phyloP scores from a whole-genome alignment of 2,888 invertebrate genomes.

The Hirudinaria manillensis region DNA sequence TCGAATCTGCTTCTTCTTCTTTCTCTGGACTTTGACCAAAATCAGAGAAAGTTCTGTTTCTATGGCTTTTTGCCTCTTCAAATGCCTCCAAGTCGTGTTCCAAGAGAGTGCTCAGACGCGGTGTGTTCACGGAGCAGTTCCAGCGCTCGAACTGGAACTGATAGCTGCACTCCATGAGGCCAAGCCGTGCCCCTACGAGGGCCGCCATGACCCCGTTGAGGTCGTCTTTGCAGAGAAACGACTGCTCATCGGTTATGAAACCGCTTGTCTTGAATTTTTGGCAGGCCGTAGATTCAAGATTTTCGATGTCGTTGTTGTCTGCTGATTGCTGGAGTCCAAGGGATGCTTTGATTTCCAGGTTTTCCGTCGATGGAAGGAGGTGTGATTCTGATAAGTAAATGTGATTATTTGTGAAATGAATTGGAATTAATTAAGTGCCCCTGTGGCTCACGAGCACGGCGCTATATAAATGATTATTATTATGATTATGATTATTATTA shows the following conservation, averaged over 20 bases:
- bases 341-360: too few species aligned
- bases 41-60: too few species aligned
- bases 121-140: conserved; percentile 57
- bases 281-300: neutral
- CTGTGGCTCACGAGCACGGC: neutral
- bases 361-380: neutral
- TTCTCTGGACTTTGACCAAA: too few species aligned
- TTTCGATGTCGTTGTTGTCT: neutral
- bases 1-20: too few species aligned
- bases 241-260: conserved; percentile 46
- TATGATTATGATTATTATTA: neutral
- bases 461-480: neutral
- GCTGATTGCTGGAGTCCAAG: neutral
- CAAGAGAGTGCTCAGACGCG: too few species aligned
- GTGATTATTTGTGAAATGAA: neutral
- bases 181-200: conserved; percentile 58
- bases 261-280: conserved; percentile 14
- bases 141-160: conserved; percentile 60
- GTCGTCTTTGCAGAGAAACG: conserved; percentile 56
- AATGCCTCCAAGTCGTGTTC: too few species aligned
- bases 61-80: too few species aligned
- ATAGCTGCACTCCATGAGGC: conserved; percentile 59
- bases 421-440: neutral
- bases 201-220: conserved; percentile 58
- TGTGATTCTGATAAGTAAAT: neutral